Evolutionary conservation across 2,888 invertebrate species (phyloP).

Genomic region (Apotomis betuletana): DNA sequence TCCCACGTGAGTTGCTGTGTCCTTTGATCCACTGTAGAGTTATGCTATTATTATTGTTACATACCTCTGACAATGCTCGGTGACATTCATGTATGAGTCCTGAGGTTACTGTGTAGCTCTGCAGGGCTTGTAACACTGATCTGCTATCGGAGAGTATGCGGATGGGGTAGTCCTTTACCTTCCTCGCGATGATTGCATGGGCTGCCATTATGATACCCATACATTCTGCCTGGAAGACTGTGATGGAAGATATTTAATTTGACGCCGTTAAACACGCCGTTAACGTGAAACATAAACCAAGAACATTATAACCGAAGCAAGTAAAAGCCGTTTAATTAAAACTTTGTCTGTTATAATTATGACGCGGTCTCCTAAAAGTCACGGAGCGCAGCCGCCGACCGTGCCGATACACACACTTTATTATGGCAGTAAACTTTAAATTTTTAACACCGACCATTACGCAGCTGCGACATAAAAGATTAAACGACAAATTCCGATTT

Average conservation of each 20-base stretch:
- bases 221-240: no score
- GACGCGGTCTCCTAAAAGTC: conserved; percentile 38
- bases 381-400: conserved; percentile 27
- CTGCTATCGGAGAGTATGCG: no score
- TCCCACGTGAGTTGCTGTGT: no score
- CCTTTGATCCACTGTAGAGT: no score
- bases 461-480: conserved; percentile 70
- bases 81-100: no score
- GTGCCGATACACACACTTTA: conserved; percentile 46
- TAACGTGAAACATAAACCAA: conserved; percentile 31
- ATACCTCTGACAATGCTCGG: no score
- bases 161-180: no score
- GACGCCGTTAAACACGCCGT: conserved; percentile 33
- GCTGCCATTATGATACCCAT: no score
- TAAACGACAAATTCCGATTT: conserved; percentile 14
- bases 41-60: no score
- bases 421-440: conserved; percentile 51
- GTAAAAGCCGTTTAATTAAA: conserved; percentile 38
- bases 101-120: no score
- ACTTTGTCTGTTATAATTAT: conserved; percentile 42
- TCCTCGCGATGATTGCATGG: no score
- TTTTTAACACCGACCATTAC: conserved; percentile 64
- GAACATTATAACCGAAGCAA: conserved; percentile 35
- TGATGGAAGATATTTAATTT: conserved; percentile 22
- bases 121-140: no score